Conservation (phyloP, 2,888 invertebrate species). For the Venusia cambrica region DNA sequence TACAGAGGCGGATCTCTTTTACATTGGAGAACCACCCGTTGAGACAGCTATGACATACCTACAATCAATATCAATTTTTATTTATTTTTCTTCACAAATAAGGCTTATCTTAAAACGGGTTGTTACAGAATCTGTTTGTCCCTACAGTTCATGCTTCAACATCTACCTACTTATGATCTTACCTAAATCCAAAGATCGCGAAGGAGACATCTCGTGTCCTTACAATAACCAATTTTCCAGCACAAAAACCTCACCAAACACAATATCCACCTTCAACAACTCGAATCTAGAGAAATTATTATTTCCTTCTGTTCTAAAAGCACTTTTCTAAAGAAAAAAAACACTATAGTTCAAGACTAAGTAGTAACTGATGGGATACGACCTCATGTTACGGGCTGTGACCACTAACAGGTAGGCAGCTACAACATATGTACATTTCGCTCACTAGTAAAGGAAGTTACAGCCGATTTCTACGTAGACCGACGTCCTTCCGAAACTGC, state of each 20-base stretch:
- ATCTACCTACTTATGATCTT: too few species aligned
- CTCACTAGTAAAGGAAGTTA: slow-evolving; percentile 39
- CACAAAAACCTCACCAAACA: not conserved
- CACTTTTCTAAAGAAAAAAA: too few species aligned
- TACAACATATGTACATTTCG: slow-evolving; percentile 17
- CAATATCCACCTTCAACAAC: not conserved
- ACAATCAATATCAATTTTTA: too few species aligned
- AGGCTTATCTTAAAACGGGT: too few species aligned
- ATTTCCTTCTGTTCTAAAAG: slow-evolving; percentile 1
- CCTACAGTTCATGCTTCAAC: too few species aligned
- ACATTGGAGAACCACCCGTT: too few species aligned
- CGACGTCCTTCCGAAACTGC: slow-evolving; percentile 55
- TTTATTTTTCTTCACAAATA: too few species aligned
- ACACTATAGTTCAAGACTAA: slow-evolving; percentile 12
- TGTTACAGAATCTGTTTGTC: too few species aligned
- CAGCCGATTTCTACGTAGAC: slow-evolving; percentile 53
- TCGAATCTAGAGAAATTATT: not conserved
- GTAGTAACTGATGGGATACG: slow-evolving; percentile 16
- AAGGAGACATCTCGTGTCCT: slow-evolving; percentile 10
- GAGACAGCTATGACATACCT: too few species aligned
- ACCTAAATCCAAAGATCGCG: slow-evolving; percentile 16
- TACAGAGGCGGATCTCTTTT: too few species aligned
- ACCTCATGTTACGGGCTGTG: slow-evolving; percentile 25
- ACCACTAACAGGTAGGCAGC: slow-evolving; percentile 17
- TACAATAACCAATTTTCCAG: not conserved